Base-by-base conservation (phyloP, 2,797 vertebrate species). In the Pelochelys cantorii region DNA sequence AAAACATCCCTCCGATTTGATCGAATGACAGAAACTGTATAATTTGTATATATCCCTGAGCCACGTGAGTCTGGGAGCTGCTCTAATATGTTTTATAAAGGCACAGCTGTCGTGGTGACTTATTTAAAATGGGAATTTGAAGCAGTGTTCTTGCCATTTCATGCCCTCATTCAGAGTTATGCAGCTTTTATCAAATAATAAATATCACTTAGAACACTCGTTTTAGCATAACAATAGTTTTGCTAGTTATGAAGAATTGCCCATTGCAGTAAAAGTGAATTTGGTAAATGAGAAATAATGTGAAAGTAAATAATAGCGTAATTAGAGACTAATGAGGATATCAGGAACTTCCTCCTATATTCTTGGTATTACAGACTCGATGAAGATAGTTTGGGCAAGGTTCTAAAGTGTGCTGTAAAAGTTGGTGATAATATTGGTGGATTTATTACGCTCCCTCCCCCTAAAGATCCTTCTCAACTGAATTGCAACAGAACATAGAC, bases 11-110 rank as follows among this genome's bases (percentile, higher is more conserved):
- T 92, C 97, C 98, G 98, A 98, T 98, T 98, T 98, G 98, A 99
- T 98, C 98, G 97, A 98, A 97, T 98, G 98, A 98, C 98, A 98
- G 97, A 98, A 98, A 98, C 98, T 98, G 98, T 98, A 98, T 98
- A 98, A 98, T 98, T 98, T 98, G 98, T 98, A 98, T 98, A 98
- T 99, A 99, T 99, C 98, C 98, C 98, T 97, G 97, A 98, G 98
- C 98, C 97, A 98, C 97, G 98, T 97, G 97, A 97, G 98, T 98
- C 98, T 98, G 98, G 98, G 98, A 98, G 98, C 98, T 97, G 97
- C 97, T 97, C 97, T 98, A 99, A 99, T 99, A 98, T 98, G 98
- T 98, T 98, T 98, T 98, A 98, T 98, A 98, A 98, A 98, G 98
- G 98, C 95, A 97, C 98, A 98, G 98, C 98, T 98, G 98, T 98